These are phyloP conservation scores for Periphyllus acericola DNA, from an alignment of 2,888 invertebrate genomes.

Conservation along the genomic window DNA sequence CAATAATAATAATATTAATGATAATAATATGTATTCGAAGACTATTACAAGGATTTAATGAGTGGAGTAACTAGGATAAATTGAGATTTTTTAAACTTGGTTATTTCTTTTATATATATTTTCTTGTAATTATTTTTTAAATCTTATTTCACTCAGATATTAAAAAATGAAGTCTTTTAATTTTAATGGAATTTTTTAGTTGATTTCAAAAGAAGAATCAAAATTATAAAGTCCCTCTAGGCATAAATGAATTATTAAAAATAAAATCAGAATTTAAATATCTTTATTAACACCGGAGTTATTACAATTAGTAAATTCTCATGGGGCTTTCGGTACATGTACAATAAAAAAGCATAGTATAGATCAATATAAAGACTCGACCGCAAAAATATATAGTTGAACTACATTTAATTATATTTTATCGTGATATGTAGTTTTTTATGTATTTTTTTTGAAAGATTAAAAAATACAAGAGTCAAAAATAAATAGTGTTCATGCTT, in stretches of 20 bases:
- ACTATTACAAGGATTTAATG: no score
- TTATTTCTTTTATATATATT: neutral
- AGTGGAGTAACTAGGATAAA: no score
- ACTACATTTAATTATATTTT: no score
- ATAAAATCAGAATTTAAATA: neutral
- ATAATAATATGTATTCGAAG: no score
- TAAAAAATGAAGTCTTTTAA: neutral
- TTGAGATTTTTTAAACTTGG: neutral
- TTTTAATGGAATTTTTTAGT: neutral
- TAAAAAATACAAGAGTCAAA: no score
- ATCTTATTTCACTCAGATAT: neutral
- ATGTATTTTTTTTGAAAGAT: no score
- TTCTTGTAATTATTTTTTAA: neutral
- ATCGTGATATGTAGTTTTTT: no score
- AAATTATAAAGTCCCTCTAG: neutral
- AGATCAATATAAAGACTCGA: no score
- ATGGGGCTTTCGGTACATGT: neutral
- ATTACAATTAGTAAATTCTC: neutral
- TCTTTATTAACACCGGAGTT: neutral
- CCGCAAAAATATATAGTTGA: no score
- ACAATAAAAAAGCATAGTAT: neutral
- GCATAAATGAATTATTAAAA: neutral
- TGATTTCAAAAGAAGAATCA: neutral
- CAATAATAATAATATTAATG: no score
- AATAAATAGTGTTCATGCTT: no score